These are phyloP conservation scores for Noctua janthina DNA, from an alignment of 2,888 invertebrate species.

Conservation along the genomic window DNA sequence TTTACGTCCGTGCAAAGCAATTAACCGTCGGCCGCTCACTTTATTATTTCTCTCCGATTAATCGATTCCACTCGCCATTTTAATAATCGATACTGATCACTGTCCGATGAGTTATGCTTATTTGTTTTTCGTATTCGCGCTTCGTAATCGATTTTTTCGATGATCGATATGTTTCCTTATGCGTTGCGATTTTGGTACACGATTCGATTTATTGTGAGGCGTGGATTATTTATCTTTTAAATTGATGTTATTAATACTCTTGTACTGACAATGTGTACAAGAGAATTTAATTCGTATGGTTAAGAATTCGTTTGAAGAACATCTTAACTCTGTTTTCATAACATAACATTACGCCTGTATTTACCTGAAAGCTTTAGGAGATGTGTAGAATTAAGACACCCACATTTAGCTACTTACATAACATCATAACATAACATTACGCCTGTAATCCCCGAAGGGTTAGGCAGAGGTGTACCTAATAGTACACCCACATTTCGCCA, in stretches of 20 bases:
- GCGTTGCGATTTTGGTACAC: constrained; percentile 63
- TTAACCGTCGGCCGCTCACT: constrained; percentile 82
- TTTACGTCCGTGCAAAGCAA: constrained; percentile 85
- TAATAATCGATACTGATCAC: constrained; percentile 87
- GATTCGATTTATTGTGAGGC: constrained; percentile 72
- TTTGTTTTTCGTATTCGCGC: constrained; percentile 83
- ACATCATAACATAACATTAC: neutral
- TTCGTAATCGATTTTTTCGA: constrained; percentile 71
- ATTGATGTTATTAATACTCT: constrained; percentile 56
- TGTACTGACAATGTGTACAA: constrained; percentile 46
- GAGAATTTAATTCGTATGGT: constrained; percentile 41
- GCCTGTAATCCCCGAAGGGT: no score
- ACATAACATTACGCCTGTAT: neutral
- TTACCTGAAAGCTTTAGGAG: no score
- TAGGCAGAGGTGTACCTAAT: no score
- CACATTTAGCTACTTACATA: no score
- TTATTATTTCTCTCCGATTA: constrained; percentile 85
- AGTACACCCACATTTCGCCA: no score
- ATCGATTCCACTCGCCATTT: constrained; percentile 85
- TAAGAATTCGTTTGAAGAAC: constrained; percentile 34
- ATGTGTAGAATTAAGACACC: no score
- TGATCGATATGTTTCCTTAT: constrained; percentile 67
- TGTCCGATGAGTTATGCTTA: constrained; percentile 84
- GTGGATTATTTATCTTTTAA: constrained; percentile 53
- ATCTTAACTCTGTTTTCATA: constrained; percentile 13